phyloP scores from a whole-genome alignment of 2,888 invertebrate genomes.

The Oligia latruncula region DNA sequence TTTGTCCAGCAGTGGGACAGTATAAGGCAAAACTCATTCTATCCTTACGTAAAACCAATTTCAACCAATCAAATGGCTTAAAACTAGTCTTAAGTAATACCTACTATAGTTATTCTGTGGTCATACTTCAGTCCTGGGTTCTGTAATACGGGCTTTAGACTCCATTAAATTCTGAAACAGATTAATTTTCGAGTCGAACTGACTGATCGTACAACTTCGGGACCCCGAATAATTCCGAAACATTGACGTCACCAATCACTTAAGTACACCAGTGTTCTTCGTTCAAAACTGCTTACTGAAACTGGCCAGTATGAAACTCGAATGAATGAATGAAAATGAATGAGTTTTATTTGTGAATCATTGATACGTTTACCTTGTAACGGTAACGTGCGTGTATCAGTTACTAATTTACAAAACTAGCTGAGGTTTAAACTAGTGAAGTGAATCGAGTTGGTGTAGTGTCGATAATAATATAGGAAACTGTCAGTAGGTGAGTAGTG shows the following conservation, averaged over 20 bases:
- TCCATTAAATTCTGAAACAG: constrained; percentile 1
- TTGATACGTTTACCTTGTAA: constrained; percentile 26
- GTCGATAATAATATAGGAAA: constrained; percentile 45
- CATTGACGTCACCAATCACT: constrained; percentile 3
- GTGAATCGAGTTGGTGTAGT: constrained; percentile 15
- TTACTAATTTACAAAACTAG: constrained; percentile 26
- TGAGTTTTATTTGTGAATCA: constrained; percentile 34
- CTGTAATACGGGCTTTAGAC: neutral
- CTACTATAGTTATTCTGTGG: no score
- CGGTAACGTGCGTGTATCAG: constrained; percentile 41
- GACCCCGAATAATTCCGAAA: constrained; percentile 10
- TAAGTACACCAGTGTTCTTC: neutral
- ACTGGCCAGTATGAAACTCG: constrained; percentile 24
- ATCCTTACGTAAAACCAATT: no score
- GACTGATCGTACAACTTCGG: constrained; percentile 16
- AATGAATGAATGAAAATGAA: constrained; percentile 24
- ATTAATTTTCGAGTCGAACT: constrained; percentile 4
- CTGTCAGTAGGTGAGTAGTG: constrained; percentile 27
- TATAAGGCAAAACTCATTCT: no score
- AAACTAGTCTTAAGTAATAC: no score
- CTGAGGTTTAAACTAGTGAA: constrained; percentile 18
- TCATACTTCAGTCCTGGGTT: no score
- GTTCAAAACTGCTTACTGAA: constrained; percentile 13
- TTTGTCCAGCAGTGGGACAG: no score
- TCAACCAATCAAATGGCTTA: no score